Evolutionary conservation across 2,113 vertebrate species (phyloP).

Genomic region (Enhydra lutris): DNA sequence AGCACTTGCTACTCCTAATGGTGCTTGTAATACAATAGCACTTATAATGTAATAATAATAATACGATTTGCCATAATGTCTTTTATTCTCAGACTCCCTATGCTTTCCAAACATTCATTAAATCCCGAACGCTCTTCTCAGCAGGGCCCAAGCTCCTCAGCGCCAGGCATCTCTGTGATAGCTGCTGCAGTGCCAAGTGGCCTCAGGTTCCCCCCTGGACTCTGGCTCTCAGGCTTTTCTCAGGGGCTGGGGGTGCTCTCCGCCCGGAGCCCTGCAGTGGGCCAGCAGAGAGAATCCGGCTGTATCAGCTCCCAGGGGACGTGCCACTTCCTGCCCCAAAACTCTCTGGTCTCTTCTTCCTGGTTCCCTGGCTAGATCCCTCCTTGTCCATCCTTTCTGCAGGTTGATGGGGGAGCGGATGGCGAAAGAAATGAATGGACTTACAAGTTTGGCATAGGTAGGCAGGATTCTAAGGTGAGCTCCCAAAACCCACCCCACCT

Average conservation of each 20-base stretch:
- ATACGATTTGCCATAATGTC: constrained; percentile 51
- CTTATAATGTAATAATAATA: constrained; percentile 63
- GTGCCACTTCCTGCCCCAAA: neutral
- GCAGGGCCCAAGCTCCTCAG: neutral
- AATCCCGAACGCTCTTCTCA: constrained; percentile 13
- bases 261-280: neutral
- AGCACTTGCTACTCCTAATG: constrained; percentile 59
- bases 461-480: neutral
- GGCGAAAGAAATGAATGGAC: neutral
- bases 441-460: neutral
- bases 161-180: neutral
- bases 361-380: neutral
- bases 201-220: neutral
- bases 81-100: constrained; percentile 27
- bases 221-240: neutral
- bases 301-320: too few species aligned
- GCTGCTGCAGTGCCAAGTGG: neutral
- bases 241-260: neutral
- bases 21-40: constrained; percentile 68
- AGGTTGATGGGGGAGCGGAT: too few species aligned
- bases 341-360: neutral
- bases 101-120: constrained; percentile 61
- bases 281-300: neutral
- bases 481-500: neutral
- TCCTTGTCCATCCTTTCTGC: neutral